Evolutionary conservation across 1,140 invertebrate genomes (phyloP).

Genomic region (Sinonovacula constricta): DNA sequence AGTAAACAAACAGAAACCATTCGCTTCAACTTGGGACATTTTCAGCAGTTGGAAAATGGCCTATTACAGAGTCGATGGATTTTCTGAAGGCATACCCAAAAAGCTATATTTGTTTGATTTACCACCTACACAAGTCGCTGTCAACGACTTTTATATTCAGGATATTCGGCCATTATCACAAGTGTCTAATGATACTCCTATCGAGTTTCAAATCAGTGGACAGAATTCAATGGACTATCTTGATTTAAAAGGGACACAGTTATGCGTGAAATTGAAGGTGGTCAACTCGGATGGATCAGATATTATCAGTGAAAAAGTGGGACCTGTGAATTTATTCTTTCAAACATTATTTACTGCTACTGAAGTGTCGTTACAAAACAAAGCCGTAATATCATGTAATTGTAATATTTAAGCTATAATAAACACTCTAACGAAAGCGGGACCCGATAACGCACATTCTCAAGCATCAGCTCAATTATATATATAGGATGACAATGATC

Average conservation of each 20-base stretch:
- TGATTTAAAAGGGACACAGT: too few relatives aligned
- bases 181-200: conserved; percentile 32
- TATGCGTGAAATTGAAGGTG: conserved; percentile 48
- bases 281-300: conserved; percentile 23
- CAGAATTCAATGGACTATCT: conserved; percentile 57
- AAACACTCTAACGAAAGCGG: conserved; percentile 21
- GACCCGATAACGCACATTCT: conserved; percentile 7
- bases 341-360: conserved; percentile 44
- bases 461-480: conserved; percentile 24
- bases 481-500: conserved; percentile 32
- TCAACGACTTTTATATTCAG: conserved; percentile 34
- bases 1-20: conserved; percentile 9
- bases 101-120: conserved; percentile 46
- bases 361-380: conserved; percentile 46
- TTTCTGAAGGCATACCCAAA: conserved; percentile 50
- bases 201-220: too few relatives aligned
- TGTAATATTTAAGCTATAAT: conserved; percentile 34
- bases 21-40: conserved; percentile 7
- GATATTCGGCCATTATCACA: conserved; percentile 51
- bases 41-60: conserved; percentile 29
- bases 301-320: conserved; percentile 20
- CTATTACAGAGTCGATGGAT: conserved; percentile 20
- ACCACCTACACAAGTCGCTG: too few relatives aligned
- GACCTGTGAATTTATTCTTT: conserved; percentile 51
- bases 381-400: conserved; percentile 23